Evolutionary conservation across 1,140 invertebrate species (phyloP), one percentile per base, ranked within the genome.

Genomic region (Cherax quadricarinatus): DNA sequence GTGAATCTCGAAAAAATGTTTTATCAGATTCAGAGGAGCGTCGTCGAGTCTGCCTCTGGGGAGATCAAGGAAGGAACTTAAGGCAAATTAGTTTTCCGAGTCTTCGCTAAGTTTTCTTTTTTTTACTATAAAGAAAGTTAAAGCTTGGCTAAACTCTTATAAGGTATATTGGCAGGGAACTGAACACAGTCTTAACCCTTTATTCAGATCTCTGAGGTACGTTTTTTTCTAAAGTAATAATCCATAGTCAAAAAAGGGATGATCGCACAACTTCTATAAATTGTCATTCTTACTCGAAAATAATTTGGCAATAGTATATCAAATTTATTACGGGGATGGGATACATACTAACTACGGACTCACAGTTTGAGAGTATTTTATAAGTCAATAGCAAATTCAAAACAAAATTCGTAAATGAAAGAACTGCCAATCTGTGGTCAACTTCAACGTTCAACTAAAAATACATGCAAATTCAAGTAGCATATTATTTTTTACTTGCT

Each of bases 41-140:
- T 81, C 86, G 78, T 88, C 75, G 51, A 80, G 53, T 80, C 73
- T 60, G n/a, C 78, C 86, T 88, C 86, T 60, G 24, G 16, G 75
- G 48, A 21, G 62, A 66, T 21, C 18, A 18, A 18, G 53, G 53
- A 57, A 57, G 53, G 53, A 5, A 14, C 9, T 57, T 9, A 14
- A 14, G 53, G 53, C 9, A 14, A 57, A 41, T 41, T 57, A 57
- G 6, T 57, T 57, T 57, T 9, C 3, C 21, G 5, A 66, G 62
- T 66, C 62, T 66, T 66, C 16, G 18, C 62, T 21, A 66, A 18
- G 21, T 18, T 66, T 66, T 21, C 21, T 18, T 57, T 57, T 57
- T 57, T 14, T 18, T 18, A 18, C 5, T 66, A 66, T 66, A 66
- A 66, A 21, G 21, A 66, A 21, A 16, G 18, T 66, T 5, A 21